Percentiles rank a stretch among this genome's conserved stretches.
Conservation (phyloP, 1,140 invertebrate genomes). For the Melitaea cinxia region DNA sequence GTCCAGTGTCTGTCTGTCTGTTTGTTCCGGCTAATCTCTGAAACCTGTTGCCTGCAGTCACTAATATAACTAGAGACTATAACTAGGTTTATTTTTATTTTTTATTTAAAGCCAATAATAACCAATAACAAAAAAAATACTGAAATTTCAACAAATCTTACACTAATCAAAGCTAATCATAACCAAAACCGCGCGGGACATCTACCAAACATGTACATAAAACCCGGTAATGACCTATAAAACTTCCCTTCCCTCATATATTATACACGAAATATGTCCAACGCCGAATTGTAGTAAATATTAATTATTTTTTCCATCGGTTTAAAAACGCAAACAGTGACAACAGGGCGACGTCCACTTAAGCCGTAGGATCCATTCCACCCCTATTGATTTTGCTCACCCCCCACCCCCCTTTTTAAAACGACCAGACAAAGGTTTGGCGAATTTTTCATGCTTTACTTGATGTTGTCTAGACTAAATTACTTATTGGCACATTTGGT, state of each 20-base stretch:
- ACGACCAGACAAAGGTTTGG: conserved; percentile 61
- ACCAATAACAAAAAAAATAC: no score
- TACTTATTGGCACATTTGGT: conserved; percentile 34
- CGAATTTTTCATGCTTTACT: conserved; percentile 46
- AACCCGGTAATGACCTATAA: not conserved
- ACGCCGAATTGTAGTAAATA: conserved; percentile 16
- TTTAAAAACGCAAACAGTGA: conserved; percentile 46
- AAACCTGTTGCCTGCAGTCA: no score
- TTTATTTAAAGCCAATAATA: no score
- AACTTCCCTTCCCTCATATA: not conserved
- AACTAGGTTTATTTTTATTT: no score
- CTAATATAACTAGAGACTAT: no score
- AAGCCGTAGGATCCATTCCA: conserved; percentile 43
- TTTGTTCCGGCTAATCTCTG: no score
- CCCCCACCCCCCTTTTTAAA: conserved; percentile 59
- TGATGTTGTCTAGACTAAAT: conserved; percentile 44
- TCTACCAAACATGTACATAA: no score
- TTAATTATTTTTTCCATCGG: conserved; percentile 39
- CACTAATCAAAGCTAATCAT: no score
- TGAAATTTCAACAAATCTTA: no score
- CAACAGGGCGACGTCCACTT: conserved; percentile 51
- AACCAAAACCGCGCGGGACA: no score
- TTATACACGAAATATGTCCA: no score
- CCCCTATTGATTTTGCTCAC: conserved; percentile 64
- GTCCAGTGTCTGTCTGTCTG: no score